Base-by-base conservation (phyloP, 2,888 invertebrate genomes). In the Drosophila kokeensis region DNA sequence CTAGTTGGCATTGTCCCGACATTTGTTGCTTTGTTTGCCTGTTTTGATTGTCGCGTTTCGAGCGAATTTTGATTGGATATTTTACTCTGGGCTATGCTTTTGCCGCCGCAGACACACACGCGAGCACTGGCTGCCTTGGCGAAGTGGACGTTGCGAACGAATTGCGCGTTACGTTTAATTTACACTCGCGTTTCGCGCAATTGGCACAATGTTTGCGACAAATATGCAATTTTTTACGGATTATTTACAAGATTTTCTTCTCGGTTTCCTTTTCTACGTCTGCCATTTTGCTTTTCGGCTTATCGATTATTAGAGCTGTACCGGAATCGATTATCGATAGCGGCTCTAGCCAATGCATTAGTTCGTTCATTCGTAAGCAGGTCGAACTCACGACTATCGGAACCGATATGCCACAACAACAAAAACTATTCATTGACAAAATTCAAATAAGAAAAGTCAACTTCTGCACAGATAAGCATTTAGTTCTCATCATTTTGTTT, bases 61-160 rank as follows among this genome's bases (percentile, higher is more conserved):
- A 76, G 81, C 79, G 72, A 81, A 83, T 87, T 89, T 89, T 77
- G 86, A 82, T 84, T 71, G 74, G 63, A 80, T 88, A 79, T 91
- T 82, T 87, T 84, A 75, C 87, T 81, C 81, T 92, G 90, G 89
- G 86, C 90, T 91, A 87, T 87, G 65, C 78, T 81, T 87, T 91
- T 92, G 91, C 91, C 91, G 91, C 92, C 91, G 91, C 86, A 85
- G 90, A 85, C 81, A 87, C 82, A 84, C 89, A 81, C 86, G 83
- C 86, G 74, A 81, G 69, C 81, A 77, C 72, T 82, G 79, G 69
- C 69, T 73, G 27, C 53, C 45, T 66, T 52, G 50, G 21, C 57
- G 27, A 69, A 67, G 60, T 59, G n/a, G 65, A 52, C 57, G 36
- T 49, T 61, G n/a, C 50, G 52, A 65, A 63, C n/a, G 49, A 72